These are phyloP conservation scores for Rhinopomastus cyanomelas DNA, from an alignment of 2,113 vertebrate species.

Conservation along the genomic window DNA sequence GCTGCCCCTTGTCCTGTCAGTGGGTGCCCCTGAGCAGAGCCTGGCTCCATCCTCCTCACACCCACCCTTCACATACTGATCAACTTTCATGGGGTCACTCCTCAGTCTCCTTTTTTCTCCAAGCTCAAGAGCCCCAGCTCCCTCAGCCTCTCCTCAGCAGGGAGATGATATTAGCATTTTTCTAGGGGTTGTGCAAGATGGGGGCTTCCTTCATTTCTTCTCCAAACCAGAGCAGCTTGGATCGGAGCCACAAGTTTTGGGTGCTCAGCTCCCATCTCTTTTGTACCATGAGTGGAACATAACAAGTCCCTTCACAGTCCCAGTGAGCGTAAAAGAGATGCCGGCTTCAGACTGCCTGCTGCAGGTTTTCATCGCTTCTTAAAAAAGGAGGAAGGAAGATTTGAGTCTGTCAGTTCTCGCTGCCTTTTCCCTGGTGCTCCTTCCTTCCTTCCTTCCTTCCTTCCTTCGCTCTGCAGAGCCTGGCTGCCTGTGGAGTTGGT, in stretches of 20 bases:
- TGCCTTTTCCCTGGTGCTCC: background rate
- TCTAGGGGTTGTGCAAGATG: background rate
- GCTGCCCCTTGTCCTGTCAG: too few relatives aligned
- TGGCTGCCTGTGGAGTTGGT: background rate
- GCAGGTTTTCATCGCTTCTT: background rate
- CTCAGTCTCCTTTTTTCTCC: too few relatives aligned
- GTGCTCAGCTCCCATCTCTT: background rate
- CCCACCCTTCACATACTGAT: too few relatives aligned
- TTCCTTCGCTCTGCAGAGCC: background rate
- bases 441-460: background rate
- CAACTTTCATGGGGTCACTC: too few relatives aligned
- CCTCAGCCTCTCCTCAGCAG: too few relatives aligned
- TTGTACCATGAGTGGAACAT: background rate
- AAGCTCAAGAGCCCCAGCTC: too few relatives aligned
- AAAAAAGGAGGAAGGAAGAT: background rate
- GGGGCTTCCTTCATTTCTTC: background rate
- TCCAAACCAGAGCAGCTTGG: background rate
- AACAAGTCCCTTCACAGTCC: background rate
- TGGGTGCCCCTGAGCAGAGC: too few relatives aligned
- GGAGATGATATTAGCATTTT: background rate
- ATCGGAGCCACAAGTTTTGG: background rate
- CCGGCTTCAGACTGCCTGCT: background rate
- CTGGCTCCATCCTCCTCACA: too few relatives aligned
- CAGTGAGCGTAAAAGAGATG: background rate
- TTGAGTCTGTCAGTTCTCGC: background rate